Base-by-base conservation (phyloP, 1,140 invertebrate species). In the Homalodisca vitripennis region DNA sequence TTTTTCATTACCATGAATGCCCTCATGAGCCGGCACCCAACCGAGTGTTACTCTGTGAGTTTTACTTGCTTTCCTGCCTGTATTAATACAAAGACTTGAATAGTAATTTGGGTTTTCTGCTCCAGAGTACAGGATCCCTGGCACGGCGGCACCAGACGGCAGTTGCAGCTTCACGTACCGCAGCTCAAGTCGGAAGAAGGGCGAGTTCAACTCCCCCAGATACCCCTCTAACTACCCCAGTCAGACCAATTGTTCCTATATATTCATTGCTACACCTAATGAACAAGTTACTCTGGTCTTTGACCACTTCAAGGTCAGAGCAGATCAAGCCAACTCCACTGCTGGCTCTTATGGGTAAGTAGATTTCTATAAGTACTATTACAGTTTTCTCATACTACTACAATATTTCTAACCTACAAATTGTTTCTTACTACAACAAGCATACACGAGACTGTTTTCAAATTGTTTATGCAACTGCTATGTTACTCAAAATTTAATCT, bases 221-320 rank as follows among this genome's bases (percentile, higher is more conserved):
- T 94, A 97, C 86, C 96, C 96, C 74, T 91, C 92, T 76, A 96
- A 95, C 82, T 98, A 98, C 85, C 95, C 95, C 60, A 93, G 92
- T 74, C 89, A 91, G 76, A 94, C 91, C 30, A 93, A 93, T 82
- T 98, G 97, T 84, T 93, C 91, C 51, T 98, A 96, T 82, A 85
- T 90, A 73, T 95, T 98, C 80, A 78, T 89, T 71, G 89, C 91
- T 60, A 89, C 88, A 69, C 88, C 90, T 31, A 92, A 94, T 77
- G 94, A 97, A 79, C 94, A 97, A 81, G 92, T 97, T 74, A 92
- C 90, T 62, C 84, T 98, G 67, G 91, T 95, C 34, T 97, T 98
- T 77, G 94, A 96, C 80, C 90, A 94, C 77, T 97, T 98, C 79
- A 94, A 94, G 82, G 88, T 97, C 12, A 84, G 89, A 76, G 86